These are phyloP conservation scores for Patella depressa DNA, from an alignment of 2,888 invertebrate genomes.

Conservation along the genomic window DNA sequence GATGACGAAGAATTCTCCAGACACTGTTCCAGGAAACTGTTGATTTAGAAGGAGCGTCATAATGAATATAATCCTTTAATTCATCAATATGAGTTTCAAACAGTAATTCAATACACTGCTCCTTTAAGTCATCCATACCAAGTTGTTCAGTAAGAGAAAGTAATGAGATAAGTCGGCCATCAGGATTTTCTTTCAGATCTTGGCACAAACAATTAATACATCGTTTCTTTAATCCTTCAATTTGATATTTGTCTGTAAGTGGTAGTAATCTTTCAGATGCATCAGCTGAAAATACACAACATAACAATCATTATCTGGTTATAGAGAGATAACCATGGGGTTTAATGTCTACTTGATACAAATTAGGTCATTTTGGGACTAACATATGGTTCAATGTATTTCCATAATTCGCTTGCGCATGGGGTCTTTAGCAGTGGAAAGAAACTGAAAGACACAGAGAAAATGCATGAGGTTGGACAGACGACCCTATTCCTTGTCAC, in stretches of 20 bases:
- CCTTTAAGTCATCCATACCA: not conserved
- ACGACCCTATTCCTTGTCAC: too few relatives aligned
- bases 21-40: conserved; percentile 2
- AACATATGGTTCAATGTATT: too few relatives aligned
- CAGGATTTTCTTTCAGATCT: conserved; percentile 4
- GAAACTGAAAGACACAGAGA: too few relatives aligned
- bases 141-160: not conserved
- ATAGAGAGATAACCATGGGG: too few relatives aligned
- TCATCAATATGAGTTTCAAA: conserved; percentile 6
- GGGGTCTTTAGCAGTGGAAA: too few relatives aligned
- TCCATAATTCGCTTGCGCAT: too few relatives aligned
- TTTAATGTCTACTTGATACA: too few relatives aligned
- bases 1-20: not conserved
- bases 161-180: not conserved
- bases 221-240: not conserved
- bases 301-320: too few relatives aligned
- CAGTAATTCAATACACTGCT: not conserved
- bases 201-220: conserved; percentile 5
- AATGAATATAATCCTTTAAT: not conserved
- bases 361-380: too few relatives aligned
- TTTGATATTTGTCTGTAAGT: conserved; percentile 1
- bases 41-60: not conserved
- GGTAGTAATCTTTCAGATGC: conserved; percentile 5
- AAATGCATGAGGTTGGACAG: too few relatives aligned
- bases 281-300: not conserved